Conservation (phyloP, 2,113 vertebrate species). For the Coreoperca whiteheadi region DNA sequence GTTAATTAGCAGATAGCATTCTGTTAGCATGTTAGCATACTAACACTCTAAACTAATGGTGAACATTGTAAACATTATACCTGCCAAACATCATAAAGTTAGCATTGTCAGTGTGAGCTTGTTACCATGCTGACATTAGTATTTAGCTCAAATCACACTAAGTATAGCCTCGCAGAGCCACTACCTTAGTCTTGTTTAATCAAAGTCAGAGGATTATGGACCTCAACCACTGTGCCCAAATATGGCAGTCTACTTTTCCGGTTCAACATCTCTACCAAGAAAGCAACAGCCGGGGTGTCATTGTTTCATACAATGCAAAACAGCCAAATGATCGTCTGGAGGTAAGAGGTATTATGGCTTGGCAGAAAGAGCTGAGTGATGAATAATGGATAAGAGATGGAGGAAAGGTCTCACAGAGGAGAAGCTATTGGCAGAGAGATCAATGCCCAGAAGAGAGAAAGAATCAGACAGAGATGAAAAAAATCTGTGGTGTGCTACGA, state of each 20-base stretch:
- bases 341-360: conserved; percentile 47
- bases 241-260: conserved; percentile 23
- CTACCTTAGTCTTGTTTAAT: background rate
- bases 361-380: conserved; percentile 44
- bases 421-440: conserved; percentile 59
- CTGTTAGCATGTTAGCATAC: background rate
- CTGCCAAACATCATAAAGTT: background rate
- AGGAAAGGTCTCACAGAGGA: conserved; percentile 66
- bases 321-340: conserved; percentile 34
- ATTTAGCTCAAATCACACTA: background rate
- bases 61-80: background rate
- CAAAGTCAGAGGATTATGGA: background rate
- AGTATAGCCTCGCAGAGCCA: background rate
- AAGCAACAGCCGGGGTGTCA: conserved; percentile 24
- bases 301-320: conserved; percentile 42
- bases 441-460: conserved; percentile 51
- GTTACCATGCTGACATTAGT: background rate
- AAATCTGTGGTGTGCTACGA: conserved; percentile 20
- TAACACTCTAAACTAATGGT: background rate
- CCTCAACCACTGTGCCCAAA: conserved; percentile 6
- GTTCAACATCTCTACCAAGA: conserved; percentile 24
- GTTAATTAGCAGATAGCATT: background rate
- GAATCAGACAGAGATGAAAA: conserved; percentile 40
- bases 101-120: background rate
- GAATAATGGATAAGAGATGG: conserved; percentile 71